Evolutionary conservation across 2,113 vertebrate species (phyloP), one percentile per base, ranked within the genome.

Genomic region (Recurvirostra avosetta): DNA sequence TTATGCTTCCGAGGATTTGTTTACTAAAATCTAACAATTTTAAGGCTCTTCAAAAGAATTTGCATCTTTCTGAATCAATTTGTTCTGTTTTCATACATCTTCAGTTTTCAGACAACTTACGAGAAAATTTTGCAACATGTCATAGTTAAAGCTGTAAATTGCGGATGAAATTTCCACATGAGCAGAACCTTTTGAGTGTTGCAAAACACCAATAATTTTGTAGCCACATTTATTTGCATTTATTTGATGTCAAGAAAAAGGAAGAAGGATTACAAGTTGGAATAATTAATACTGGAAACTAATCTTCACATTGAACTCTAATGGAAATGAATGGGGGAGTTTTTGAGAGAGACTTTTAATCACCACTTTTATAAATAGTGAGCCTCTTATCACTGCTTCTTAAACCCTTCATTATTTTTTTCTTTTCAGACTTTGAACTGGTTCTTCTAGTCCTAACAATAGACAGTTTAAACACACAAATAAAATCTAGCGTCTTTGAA

Each of bases 221-320:
- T 83, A 76, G n/a, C 18, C 26, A 62, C 38, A 29, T 86, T 75
- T 80, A 75, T 87, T 83, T 93, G 52, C 38, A 29, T 86, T 75
- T 80, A 75, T 87, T 83, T 93, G 52, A 75, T 91, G 22, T 84
- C 56, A 92, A 75, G 86, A 56, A 78, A 93, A 88, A 86, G 41
- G 59, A 96, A 92, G 75, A 80, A 94, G 29, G 65, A 89, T 94
- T 96, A 65, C 43, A 78, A 87, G 43, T 45, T 81, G 56, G 66
- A 95, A 91, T 87, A 94, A 94, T 95, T 92, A 87, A 70, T 85
- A 91, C 62, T 92, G 88, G 92, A 95, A 95, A 78, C 73, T 94
- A 91, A 86, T 92, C 79, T 90, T 90, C 68, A 61, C 8, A 7
- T 45, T 85, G 86, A 87, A 61, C 61, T 95, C 66, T 92, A 77